Base-by-base conservation (phyloP, 1,140 invertebrate species). In the Drosophila sulfurigaster region DNA sequence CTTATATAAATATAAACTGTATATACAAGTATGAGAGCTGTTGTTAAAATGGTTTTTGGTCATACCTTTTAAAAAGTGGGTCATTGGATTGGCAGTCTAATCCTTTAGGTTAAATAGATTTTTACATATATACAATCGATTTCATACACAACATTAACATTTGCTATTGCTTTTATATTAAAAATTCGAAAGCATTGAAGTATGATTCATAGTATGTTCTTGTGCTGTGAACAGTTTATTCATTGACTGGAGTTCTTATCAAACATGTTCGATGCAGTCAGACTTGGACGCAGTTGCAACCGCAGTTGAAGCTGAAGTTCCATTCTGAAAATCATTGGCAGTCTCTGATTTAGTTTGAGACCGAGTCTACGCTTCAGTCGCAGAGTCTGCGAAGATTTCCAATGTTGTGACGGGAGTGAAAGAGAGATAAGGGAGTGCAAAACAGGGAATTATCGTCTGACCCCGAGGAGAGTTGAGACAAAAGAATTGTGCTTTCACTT, bases 401-500 rank as follows among this genome's bases (percentile, higher is more conserved):
- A 82, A 80, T 72, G 78, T 43, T 82, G 62, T 1, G 60, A 57
- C 73, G 30, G 52, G 30, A 2, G 25, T 25, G 20, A 20, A 57
- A 7, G 15, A 56, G 54, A 16, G 74, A 86, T 60, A 76, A 70
- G 62, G 11, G 41, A 32, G 13, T 78, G 82, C 81, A 78, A 86
- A 86, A 75, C 68, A 60, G 20, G 32, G 52, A 66, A 46, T 77
- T 83, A 85, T 85, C 82, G 48, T 41, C 8, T 43, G 68, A 46
- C 25, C 25, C 30, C 56, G 65, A 46, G 20, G 3, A 43, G 69
- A 67, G 43, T 38, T 32, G 28, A 10, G 65, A 49, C 67, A 72
- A 72, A 75, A 69, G 66, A 78, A 75, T 68, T 64, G 15, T 52
- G 60, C 78, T 71, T 82, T 87, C 56, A 65, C 75, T 72, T 85